These are phyloP conservation scores for Hippocampus guttulatus DNA, from an alignment of 2,113 vertebrate genomes.

Conservation along the genomic window DNA sequence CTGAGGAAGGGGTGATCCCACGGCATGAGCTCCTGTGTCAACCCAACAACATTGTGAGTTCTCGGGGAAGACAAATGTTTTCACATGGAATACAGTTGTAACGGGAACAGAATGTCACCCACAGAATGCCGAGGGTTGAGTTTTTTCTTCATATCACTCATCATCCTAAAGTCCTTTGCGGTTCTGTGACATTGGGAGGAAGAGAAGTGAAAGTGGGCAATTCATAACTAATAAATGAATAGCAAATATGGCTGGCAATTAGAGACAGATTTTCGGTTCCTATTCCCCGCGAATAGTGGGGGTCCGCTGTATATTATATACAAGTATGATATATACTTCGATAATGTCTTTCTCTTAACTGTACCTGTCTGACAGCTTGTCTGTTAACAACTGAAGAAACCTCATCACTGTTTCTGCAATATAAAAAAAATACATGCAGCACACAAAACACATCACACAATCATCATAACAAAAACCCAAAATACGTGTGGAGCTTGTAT, in stretches of 20 bases:
- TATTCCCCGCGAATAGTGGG: too few relatives aligned
- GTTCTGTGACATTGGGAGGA: constrained; percentile 73
- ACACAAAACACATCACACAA: neutral
- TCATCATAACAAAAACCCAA: neutral
- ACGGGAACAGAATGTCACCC: constrained; percentile 55
- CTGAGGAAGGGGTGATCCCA: constrained; percentile 97
- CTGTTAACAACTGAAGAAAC: constrained; percentile 88
- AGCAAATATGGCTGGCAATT: too few relatives aligned
- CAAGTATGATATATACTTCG: neutral
- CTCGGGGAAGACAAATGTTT: neutral
- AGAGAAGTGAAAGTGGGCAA: constrained; percentile 1
- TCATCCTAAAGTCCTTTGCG: constrained; percentile 87
- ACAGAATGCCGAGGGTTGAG: constrained; percentile 84
- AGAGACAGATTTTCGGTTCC: too few relatives aligned
- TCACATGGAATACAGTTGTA: neutral
- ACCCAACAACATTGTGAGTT: neutral
- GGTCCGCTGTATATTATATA: neutral
- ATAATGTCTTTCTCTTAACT: neutral
- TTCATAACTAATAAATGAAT: too few relatives aligned
- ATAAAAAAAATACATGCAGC: neutral
- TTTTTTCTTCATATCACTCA: constrained; percentile 85
- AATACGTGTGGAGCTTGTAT: neutral
- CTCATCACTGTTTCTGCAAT: constrained; percentile 84
- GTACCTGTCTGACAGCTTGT: constrained; percentile 85
- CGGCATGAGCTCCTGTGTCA: constrained; percentile 84